Conservation (phyloP, 2,113 vertebrate genomes). For the Nestor notabilis region DNA sequence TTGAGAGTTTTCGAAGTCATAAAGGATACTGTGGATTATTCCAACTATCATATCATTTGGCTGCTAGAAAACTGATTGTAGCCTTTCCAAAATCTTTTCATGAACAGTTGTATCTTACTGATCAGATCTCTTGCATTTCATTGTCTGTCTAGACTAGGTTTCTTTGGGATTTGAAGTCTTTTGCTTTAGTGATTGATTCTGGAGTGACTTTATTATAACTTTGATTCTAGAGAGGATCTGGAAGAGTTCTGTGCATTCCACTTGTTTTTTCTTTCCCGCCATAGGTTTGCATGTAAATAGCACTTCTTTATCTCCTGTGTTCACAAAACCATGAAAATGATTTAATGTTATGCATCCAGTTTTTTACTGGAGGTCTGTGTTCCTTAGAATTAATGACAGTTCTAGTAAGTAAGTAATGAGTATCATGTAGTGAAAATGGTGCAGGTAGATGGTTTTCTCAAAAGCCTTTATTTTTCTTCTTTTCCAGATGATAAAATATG, state of each 20-base stretch:
- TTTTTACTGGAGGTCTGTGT: background rate
- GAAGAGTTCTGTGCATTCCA: background rate
- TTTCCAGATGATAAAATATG: conserved; percentile 92
- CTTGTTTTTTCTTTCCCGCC: background rate
- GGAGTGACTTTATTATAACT: background rate
- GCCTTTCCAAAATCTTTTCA: background rate
- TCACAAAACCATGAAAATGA: background rate
- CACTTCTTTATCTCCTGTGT: background rate
- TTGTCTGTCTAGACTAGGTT: background rate
- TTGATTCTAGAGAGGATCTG: background rate
- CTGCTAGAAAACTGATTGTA: background rate
- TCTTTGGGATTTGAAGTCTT: background rate
- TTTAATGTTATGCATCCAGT: background rate
- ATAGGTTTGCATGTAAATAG: background rate
- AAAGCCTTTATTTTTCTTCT: background rate
- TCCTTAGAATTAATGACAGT: background rate
- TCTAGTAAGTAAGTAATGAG: background rate
- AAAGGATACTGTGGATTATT: background rate
- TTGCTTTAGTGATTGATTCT: background rate
- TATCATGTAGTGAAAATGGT: background rate
- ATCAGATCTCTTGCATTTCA: background rate
- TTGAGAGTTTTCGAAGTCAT: background rate
- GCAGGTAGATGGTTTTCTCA: background rate
- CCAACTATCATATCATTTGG: background rate
- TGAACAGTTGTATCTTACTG: background rate